Percentiles rank a stretch among this genome's conserved stretches.
Evolutionary conservation across 2,113 vertebrate species (phyloP).

Genomic region (Eolophus roseicapilla): DNA sequence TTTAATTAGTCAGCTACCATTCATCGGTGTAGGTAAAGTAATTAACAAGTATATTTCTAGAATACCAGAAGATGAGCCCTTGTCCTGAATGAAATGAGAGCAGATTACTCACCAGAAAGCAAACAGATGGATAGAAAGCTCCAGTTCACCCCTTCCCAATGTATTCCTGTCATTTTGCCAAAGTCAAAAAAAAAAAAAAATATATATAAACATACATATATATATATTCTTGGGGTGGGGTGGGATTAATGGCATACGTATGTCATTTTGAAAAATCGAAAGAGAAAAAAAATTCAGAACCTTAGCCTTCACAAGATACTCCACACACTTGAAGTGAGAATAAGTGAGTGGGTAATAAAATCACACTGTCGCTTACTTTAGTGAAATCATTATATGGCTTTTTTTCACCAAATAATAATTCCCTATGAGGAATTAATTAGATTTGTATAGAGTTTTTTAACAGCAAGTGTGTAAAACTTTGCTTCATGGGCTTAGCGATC

Average conservation of each 20-base stretch:
- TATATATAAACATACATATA: too few species aligned
- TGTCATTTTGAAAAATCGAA: background rate
- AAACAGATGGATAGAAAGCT: background rate
- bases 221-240: background rate
- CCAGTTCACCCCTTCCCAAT: fast-evolving
- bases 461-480: background rate
- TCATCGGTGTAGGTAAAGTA: background rate
- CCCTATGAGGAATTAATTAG: background rate
- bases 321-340: background rate
- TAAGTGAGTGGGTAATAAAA: background rate
- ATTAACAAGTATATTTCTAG: background rate
- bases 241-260: background rate
- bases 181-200: background rate
- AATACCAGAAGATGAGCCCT: background rate
- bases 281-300: background rate
- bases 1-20: background rate
- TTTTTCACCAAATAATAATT: background rate
- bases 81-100: background rate
- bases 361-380: background rate
- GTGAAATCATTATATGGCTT: background rate
- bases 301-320: background rate
- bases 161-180: background rate
- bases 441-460: background rate
- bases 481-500: background rate
- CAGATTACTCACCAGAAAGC: background rate